These are phyloP conservation scores for Odontamblyopus rebecca DNA, from an alignment of 2,797 vertebrate genomes.

Conservation along the genomic window DNA sequence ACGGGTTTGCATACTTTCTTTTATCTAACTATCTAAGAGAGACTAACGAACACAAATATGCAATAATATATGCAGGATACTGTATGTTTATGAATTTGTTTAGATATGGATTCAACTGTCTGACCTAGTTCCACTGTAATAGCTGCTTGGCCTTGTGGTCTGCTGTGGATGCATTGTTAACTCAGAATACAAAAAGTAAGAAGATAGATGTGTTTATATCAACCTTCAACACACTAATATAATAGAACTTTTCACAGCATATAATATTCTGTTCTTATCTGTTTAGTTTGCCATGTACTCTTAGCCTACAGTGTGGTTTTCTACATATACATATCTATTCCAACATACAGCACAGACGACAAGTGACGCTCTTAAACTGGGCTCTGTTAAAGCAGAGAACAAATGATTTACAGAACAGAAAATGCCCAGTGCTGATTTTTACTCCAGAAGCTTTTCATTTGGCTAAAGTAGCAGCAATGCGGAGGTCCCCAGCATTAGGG, in stretches of 20 bases:
- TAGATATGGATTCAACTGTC: not conserved
- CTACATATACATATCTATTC: conserved; percentile 52
- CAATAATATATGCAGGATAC: not conserved
- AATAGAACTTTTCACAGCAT: not conserved
- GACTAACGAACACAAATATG: not conserved
- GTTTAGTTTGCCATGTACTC: conserved; percentile 40
- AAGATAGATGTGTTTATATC: not conserved
- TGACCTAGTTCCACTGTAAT: not conserved
- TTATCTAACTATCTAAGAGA: not conserved
- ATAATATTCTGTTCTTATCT: conserved; percentile 42
- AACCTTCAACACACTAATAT: not conserved
- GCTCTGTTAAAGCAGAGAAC: conserved; percentile 50
- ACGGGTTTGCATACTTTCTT: not conserved
- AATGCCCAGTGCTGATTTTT: conserved; percentile 44
- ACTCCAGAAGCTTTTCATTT: conserved; percentile 57
- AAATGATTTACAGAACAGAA: conserved; percentile 66
- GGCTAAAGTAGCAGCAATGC: conserved; percentile 50
- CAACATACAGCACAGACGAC: conserved; percentile 57
- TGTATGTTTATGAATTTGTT: not conserved
- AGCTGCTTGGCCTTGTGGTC: not conserved
- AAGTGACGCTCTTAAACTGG: conserved; percentile 58
- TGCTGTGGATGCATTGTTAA: not conserved
- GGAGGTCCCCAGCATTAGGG: conserved; percentile 39
- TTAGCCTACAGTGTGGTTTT: conserved; percentile 43
- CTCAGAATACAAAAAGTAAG: not conserved